Evolutionary conservation across 1,140 invertebrate species (phyloP), one percentile per base, ranked within the genome.

Genomic region (Magallana ariakensis): DNA sequence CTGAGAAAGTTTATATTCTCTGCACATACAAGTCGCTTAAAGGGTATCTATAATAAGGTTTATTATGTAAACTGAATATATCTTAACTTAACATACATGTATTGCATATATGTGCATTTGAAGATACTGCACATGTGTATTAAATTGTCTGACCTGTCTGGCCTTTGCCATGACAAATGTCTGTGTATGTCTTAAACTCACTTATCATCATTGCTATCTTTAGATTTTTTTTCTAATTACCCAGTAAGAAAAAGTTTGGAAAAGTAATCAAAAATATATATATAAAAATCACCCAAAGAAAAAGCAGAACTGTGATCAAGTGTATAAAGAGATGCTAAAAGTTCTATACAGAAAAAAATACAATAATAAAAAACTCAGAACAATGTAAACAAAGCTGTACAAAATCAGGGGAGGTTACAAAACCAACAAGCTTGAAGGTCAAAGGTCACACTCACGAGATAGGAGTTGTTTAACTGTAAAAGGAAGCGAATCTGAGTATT

Each of bases 381-480:
- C 9, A 33, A 75, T 26, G 33, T 46, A 46, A 46, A 75, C 9
- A 33, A 75, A 75, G 66, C 66, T 75, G 66, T 75, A 75, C 26
- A 75, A 70, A 70, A 26, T 26, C 66, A 26, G 11, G 9, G 66
- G 66, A 9, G 16, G 33, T 13, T 75, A 75, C 66, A 75, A 13
- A 33, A 26, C 13, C 22, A 60, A 75, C 66, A 75, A 75, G 66
- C 66, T 26, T 26, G 22, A 26, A 5, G 9, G 58, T 7, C 19
- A 62, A 62, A 66, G n/a, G 62, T 66, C 62, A 84, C 82, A 84
- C 82, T 84, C 82, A 84, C 82, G 82, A 84, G 82, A 84, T 60
- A 56, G 16, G 82, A 84, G 82, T 84, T 84, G 82, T 84, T 84
- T 57, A 84, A 84, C 82, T 84, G 82, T 54, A 82, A 82, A 82